Evolutionary conservation across 2,888 invertebrate species (phyloP), one percentile per base, ranked within the genome.

Genomic region (Microchrysa polita): DNA sequence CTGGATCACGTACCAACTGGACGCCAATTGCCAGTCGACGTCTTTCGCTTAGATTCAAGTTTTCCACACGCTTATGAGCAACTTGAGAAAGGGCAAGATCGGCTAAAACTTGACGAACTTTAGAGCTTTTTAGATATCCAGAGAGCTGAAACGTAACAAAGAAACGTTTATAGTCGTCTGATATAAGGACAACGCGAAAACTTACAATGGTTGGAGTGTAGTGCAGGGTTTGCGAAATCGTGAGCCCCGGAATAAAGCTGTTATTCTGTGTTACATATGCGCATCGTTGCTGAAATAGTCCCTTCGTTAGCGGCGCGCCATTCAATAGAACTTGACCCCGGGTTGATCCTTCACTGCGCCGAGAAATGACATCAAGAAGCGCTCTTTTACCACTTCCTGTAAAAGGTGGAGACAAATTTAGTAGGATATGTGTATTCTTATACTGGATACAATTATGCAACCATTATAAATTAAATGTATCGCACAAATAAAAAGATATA

Each of bases 341-440:
- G 0, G 93, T 93, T 1, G 93, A 91, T 1, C 93, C 93, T 77
- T 90, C 90, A 12, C 94, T 91, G 42, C 94, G 88, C 18, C 93
- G 88, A 0, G 94, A 92, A 73, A 98, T 94, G 7, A 97, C 97
- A 83, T 98, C 97, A 7, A 98, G 86, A 2, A 98, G 88, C 0
- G 97, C 97, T 42, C 96, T 90, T 82, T 98, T 98, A 0, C 98
- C 98, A 79, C 96, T 96, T 14, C 96, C 96, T 95, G 79, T 23
- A 80, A 74, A 34, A 20, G 57, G 59, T 60, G n/a, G n/a, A 61
- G 5, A n/a, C 42, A 9, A 9, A 23, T 18, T 22, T 57, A 40
- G 12, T 74, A 22, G 73, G 42, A 42, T 42, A 42, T 42, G 42
- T 12, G 12, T 9, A 42, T 42, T 9, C 42, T 7, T 42, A 42